Percentiles rank a stretch among this genome's conserved stretches.
Evolutionary conservation across 2,797 vertebrate genomes (phyloP).

Genomic region (Phoeniculus purpureus): DNA sequence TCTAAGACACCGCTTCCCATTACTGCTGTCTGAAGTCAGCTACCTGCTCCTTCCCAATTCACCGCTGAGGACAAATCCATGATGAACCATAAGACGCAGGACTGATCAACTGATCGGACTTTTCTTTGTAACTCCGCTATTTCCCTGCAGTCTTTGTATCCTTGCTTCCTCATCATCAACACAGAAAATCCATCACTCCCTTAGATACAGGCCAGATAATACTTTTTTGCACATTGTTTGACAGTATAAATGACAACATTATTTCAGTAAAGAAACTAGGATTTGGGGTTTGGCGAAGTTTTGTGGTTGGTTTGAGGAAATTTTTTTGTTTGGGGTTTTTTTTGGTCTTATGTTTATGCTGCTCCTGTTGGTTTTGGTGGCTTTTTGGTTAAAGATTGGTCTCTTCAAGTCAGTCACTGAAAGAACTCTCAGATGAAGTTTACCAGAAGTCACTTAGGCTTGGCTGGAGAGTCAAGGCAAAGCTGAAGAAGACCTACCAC

Average conservation of each 20-base stretch:
- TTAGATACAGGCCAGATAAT: background rate
- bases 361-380: background rate
- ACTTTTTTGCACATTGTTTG: background rate
- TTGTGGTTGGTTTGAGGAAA: background rate
- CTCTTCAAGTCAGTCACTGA: background rate
- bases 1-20: background rate
- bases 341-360: background rate
- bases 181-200: background rate
- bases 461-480: background rate
- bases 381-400: background rate
- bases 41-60: background rate
- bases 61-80: background rate
- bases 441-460: background rate
- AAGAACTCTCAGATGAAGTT: background rate
- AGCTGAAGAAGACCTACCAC: background rate
- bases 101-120: background rate
- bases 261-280: background rate
- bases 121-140: background rate
- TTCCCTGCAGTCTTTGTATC: background rate
- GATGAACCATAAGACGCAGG: background rate
- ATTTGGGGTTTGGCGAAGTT: background rate
- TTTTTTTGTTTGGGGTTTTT: too few relatives aligned
- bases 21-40: background rate
- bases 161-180: background rate
- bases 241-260: background rate